Evolutionary conservation across 2,888 invertebrate species (phyloP), one percentile per base, ranked within the genome.

Genomic region (Hydrotaea cyrtoneurina): DNA sequence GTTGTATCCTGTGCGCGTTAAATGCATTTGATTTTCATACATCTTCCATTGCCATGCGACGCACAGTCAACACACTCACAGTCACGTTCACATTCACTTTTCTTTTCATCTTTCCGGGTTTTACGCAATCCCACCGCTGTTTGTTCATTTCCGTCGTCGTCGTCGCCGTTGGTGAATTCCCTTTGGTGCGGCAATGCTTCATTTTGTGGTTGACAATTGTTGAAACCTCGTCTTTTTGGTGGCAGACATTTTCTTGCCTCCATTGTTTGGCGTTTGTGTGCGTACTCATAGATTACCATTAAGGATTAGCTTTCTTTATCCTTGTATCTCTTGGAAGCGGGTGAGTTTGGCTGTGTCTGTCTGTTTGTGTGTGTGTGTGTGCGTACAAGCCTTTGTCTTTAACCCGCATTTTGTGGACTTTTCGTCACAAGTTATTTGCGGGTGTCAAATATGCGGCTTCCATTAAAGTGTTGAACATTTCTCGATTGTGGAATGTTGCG

Each of bases 21-120:
- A 50, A 75, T 78, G 82, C 73, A 82, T 80, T 85, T 80, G 82
- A 78, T 66, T 80, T 78, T 74, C 64, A 83, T 59, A 80, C 75
- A 72, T 75, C 74, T 80, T 82, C 50, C 79, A 46, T 59, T 50
- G 8, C n/a, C 50, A 50, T n/a, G 2, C n/a, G 8, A 13, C n/a
- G 50, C 50, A 50, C 50, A 15, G n/a, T 10, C 39, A 55, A 2
- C 17, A 5, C 11, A 21, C 7, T 11, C 55, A 55, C 19, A 21
- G 21, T 55, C 55, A 55, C 55, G 21, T 21, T 11, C 55, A 55
- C 19, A 21, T 55, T 55, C 55, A 55, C 55, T 55, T 21, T 55
- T 55, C 39, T 13, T 39, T 39, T 39, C 39, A 39, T 39, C 39
- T 39, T 31, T 31, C 31, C 31, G 11, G 39, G 39, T 3, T 39